These are phyloP conservation scores for Osmerus eperlanus DNA, from an alignment of 2,113 vertebrate genomes.

Conservation along the genomic window DNA sequence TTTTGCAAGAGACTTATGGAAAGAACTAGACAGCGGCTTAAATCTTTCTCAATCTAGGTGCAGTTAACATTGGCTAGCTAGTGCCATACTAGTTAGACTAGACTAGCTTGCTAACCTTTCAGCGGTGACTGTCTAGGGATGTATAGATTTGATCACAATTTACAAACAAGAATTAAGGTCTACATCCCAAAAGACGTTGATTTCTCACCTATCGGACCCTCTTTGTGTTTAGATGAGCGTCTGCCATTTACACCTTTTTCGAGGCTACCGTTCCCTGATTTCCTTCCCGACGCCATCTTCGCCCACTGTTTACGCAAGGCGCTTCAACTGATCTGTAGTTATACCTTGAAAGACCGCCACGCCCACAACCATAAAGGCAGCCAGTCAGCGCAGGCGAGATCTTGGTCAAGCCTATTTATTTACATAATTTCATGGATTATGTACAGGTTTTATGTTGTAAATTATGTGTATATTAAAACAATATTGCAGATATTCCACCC, in stretches of 20 bases:
- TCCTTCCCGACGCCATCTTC: constrained; percentile 75
- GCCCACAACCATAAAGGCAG: constrained; percentile 24
- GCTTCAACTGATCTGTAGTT: constrained; percentile 37
- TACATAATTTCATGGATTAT: not conserved
- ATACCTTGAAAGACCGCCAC: constrained; percentile 44
- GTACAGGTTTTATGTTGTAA: too few species aligned
- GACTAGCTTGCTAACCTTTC: too few species aligned
- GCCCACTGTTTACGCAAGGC: constrained; percentile 46
- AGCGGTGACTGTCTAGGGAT: too few species aligned
- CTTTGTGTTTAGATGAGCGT: constrained; percentile 66
- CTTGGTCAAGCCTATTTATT: constrained; percentile 41
- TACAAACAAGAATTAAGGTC: not conserved
- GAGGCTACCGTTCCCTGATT: constrained; percentile 49
- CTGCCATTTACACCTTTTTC: constrained; percentile 68
- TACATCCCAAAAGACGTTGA: not conserved
- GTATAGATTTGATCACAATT: not conserved
- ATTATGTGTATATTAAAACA: too few species aligned
- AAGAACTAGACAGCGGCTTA: not conserved
- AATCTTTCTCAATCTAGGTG: not conserved
- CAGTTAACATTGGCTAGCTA: not conserved
- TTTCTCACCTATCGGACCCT: constrained; percentile 68
- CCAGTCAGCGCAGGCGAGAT: constrained; percentile 36
- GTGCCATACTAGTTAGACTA: not conserved
- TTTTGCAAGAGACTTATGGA: not conserved
- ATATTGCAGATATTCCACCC: too few species aligned